Base-by-base conservation (phyloP, 35 echinoderm and acorn worm genomes). In the Lytechinus pictus region DNA sequence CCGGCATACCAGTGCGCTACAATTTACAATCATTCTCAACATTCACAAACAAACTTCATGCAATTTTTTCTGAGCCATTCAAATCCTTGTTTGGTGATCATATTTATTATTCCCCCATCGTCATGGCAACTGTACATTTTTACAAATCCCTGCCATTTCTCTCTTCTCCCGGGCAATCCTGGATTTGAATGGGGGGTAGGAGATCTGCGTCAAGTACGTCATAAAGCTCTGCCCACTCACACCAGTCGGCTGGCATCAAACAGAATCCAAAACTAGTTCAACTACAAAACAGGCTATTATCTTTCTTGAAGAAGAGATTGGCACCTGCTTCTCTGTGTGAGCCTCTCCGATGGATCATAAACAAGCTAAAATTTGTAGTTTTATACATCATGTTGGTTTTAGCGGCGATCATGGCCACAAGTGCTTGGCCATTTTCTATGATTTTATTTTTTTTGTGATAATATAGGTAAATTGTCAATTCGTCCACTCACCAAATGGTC, bases 91-190 rank as follows among this genome's bases (percentile, higher is more conserved):
- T 79, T 79, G 66, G n/a, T 79, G 66, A 79, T 79, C n/a, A 16
- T 24, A 79, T 79, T n/a, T 79, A 79, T 79, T 79, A 79, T 79
- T 16, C 66, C 14, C 19, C 19, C 16, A 79, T 79, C 3, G 66
- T 79, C 66, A 79, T n/a, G 66, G 66, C 66, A 79, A 79, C 66
- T 24, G 66, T 79, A 79, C n/a, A 79, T 79, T 79, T 79, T 79
- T 79, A 79, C 66, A 79, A 79, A 79, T 79, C 66, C 66, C 19
- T 79, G 66, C 66, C 4, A 79, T 79, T 79, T 79, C 66, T 79
- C n/a, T 79, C 66, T 79, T 79, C 14, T n/a, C 66, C 66, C 16
- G 21, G 66, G 66, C 66, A 79, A 7, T 6, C 66, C 66, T 79
- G 66, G 66, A 79, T 79, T 79, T 79, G 66, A 79, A 79, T 79